These are phyloP conservation scores for Scaptomyza reducta DNA, from an alignment of 2,888 invertebrate genomes.

Conservation along the genomic window DNA sequence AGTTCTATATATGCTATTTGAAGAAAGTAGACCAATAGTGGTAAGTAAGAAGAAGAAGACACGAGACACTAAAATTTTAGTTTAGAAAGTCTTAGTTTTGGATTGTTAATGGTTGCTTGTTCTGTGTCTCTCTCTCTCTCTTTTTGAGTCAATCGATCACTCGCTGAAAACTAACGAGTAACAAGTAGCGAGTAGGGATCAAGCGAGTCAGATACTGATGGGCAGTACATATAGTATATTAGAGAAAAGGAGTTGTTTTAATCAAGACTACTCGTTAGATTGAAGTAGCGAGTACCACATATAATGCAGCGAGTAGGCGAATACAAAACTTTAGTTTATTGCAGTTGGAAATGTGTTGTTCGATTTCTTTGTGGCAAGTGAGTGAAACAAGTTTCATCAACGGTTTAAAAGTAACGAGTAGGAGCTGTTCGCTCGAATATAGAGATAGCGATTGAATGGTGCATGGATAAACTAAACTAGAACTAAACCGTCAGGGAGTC, in stretches of 20 bases:
- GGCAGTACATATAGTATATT: conserved; percentile 1
- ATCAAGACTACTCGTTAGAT: neutral
- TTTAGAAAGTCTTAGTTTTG: conserved; percentile 55
- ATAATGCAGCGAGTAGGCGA: too few relatives aligned
- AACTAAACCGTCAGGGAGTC: too few relatives aligned
- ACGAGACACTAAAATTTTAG: conserved; percentile 35
- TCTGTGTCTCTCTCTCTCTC: neutral
- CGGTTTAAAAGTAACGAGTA: neutral
- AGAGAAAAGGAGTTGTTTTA: neutral
- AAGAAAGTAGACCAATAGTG: conserved; percentile 12
- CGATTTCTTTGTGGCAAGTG: neutral
- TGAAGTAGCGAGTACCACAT: neutral
- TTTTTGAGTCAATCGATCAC: neutral
- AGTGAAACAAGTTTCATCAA: neutral
- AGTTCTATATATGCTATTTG: conserved; percentile 16
- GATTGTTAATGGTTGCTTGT: conserved; percentile 48
- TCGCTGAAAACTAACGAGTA: conserved; percentile 4
- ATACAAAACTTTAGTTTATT: too few relatives aligned
- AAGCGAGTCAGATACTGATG: neutral
- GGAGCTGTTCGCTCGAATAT: neutral
- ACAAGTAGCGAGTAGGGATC: conserved; percentile 7
- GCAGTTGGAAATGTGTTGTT: too few relatives aligned
- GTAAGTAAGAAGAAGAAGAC: conserved; percentile 8
- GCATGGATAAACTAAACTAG: too few relatives aligned
- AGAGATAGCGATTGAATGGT: neutral